phyloP scores from a whole-genome alignment of 2,113 vertebrate species.

The Myotis davidii region DNA sequence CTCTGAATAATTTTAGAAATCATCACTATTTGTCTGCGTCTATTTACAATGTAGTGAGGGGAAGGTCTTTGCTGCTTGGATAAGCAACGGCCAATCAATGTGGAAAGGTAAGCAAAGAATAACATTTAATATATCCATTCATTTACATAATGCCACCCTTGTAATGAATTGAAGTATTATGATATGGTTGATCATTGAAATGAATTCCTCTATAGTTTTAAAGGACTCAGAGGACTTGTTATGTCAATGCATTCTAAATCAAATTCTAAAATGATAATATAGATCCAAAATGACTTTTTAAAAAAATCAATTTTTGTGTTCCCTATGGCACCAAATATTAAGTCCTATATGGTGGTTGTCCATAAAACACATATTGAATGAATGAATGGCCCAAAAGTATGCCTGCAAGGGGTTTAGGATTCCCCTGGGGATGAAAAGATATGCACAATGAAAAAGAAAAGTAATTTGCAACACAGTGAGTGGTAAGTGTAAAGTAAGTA shows the following conservation, averaged over 20 bases:
- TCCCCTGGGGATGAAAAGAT: neutral
- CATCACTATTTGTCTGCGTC: neutral
- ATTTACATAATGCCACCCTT: neutral
- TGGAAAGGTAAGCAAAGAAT: neutral
- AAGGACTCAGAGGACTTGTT: constrained; percentile 11
- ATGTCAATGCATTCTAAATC: neutral
- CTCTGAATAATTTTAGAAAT: neutral
- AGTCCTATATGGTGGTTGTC: neutral
- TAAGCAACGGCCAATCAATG: neutral
- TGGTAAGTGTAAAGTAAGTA: neutral
- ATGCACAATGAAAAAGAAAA: neutral
- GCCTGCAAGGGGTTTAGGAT: neutral
- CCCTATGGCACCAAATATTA: neutral
- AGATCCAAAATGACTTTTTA: neutral
- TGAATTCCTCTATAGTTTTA: neutral
- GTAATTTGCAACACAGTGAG: neutral
- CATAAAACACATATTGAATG: neutral
- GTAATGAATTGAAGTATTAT: neutral
- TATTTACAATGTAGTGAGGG: neutral
- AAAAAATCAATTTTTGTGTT: neutral
- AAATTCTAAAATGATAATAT: constrained; percentile 27
- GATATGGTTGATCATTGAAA: neutral
- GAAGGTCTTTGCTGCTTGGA: neutral
- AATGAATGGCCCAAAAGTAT: neutral
- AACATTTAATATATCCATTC: neutral